phyloP scores from a whole-genome alignment of 1,140 invertebrate genomes.

The Trachymyrmex septentrionalis region DNA sequence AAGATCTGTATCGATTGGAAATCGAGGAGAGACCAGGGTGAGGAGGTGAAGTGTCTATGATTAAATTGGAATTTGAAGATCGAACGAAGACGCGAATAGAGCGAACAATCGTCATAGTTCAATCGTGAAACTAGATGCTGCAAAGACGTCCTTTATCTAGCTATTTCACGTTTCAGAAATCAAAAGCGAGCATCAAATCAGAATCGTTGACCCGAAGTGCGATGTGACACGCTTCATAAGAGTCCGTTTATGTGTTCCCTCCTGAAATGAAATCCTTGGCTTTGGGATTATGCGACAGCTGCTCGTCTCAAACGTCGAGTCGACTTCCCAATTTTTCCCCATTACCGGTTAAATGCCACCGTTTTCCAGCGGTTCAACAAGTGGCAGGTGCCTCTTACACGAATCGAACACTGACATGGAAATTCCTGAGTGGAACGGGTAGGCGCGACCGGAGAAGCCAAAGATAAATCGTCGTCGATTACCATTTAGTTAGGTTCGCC shows the following conservation, averaged over 20 bases:
- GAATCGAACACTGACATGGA: conserved; percentile 70
- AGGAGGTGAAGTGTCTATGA: conserved; percentile 5
- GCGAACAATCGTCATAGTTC: not conserved
- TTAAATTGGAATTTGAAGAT: conserved; percentile 35
- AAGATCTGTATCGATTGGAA: conserved; percentile 31
- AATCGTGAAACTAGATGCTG: not conserved
- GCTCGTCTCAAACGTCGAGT: conserved; percentile 12
- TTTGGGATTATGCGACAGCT: conserved; percentile 29
- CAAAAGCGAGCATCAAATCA: not conserved
- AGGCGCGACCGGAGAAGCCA: conserved; percentile 61
- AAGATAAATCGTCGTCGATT: conserved; percentile 76
- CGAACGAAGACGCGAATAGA: not conserved
- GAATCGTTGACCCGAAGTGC: not conserved
- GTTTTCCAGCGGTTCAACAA: conserved; percentile 73
- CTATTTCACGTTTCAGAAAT: not conserved
- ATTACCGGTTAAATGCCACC: conserved; percentile 45
- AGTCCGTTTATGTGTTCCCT: not conserved
- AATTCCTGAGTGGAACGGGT: conserved; percentile 32
- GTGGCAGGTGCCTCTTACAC: conserved; percentile 70
- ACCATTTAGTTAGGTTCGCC: conserved; percentile 74
- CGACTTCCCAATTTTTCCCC: conserved; percentile 17
- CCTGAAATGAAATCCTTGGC: conserved; percentile 25
- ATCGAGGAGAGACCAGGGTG: not conserved
- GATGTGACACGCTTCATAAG: not conserved
- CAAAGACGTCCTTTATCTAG: not conserved